Evolutionary conservation across 2,888 invertebrate genomes (phyloP).

Genomic region (Nephrotoma appendiculata): DNA sequence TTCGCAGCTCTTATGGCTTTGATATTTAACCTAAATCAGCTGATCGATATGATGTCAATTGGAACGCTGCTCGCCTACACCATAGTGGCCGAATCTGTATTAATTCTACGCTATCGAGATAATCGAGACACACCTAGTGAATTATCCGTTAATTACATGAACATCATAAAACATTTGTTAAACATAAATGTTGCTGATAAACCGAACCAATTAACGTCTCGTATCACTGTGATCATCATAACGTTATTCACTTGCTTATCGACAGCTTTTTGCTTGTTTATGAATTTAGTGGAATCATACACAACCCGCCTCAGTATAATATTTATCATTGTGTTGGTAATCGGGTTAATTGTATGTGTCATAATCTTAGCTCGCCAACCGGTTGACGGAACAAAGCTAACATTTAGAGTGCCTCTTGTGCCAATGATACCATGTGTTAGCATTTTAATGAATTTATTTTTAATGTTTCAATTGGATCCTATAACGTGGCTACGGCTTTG

Average conservation of each 20-base stretch:
- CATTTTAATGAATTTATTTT: slow-evolving; percentile 73
- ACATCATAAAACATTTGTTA: slow-evolving; percentile 42
- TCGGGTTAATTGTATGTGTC: slow-evolving; percentile 37
- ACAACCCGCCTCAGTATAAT: slow-evolving; percentile 23
- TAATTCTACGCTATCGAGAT: slow-evolving; percentile 57
- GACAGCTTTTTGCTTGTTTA: slow-evolving; percentile 8
- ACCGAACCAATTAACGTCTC: slow-evolving; percentile 47
- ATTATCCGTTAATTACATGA: slow-evolving; percentile 22
- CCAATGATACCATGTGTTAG: slow-evolving; percentile 74
- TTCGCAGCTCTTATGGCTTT: slow-evolving; percentile 73
- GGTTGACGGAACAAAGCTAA: slow-evolving; percentile 38
- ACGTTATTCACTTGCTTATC: slow-evolving; percentile 38
- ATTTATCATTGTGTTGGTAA: slow-evolving; percentile 34
- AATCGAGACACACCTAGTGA: slow-evolving; percentile 23
- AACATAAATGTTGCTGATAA: slow-evolving; percentile 56
- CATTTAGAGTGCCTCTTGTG: slow-evolving; percentile 72
- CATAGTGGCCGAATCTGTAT: slow-evolving; percentile 80
- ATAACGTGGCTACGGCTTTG: slow-evolving; percentile 81
- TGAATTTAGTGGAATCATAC: slow-evolving; percentile 13
- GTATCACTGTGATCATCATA: slow-evolving; percentile 47
- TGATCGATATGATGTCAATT: slow-evolving; percentile 95
- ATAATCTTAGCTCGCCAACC: slow-evolving; percentile 58
- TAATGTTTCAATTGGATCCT: slow-evolving; percentile 76
- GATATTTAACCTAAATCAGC: slow-evolving; percentile 75
- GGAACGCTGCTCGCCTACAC: slow-evolving; percentile 82